Percentiles rank a stretch among this genome's conserved stretches.
Evolutionary conservation across 30 jellyfish, hydroid and myxozoan species (phyloP).

Genomic region (Hydractinia echinata): DNA sequence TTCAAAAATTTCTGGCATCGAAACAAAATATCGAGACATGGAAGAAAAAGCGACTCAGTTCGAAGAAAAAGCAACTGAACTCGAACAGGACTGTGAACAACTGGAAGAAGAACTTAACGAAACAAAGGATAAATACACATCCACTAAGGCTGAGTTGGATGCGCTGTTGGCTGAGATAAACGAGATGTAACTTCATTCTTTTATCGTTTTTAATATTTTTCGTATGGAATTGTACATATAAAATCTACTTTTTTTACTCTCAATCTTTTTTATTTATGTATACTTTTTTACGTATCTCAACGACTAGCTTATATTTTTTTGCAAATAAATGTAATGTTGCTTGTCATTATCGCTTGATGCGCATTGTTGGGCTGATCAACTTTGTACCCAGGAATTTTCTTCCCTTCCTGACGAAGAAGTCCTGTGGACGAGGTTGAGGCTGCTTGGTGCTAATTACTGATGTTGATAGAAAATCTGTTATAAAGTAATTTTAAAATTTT

Average conservation of each 20-base stretch:
- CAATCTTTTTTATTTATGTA: background rate
- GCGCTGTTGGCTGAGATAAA: conserved; percentile 16
- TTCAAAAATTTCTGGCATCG: conserved; percentile 27
- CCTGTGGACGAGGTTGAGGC: too few species aligned
- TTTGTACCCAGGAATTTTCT: too few species aligned
- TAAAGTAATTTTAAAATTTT: too few species aligned
- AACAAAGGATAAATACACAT: background rate
- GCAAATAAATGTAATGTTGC: too few species aligned
- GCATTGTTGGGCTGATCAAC: too few species aligned
- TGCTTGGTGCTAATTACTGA: too few species aligned
- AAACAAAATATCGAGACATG: conserved; percentile 24
- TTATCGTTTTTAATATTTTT: background rate
- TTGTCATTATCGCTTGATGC: too few species aligned
- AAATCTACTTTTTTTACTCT: background rate
- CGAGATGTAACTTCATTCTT: conserved; percentile 19
- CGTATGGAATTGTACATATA: conserved; percentile 18
- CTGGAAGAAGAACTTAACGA: conserved; percentile 11
- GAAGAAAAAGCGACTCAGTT: conserved; percentile 19
- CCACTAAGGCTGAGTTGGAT: conserved; percentile 11
- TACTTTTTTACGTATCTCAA: too few species aligned
- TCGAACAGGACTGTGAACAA: conserved; percentile 5
- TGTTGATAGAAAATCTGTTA: too few species aligned
- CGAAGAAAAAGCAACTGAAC: conserved; percentile 19
- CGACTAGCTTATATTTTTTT: too few species aligned
- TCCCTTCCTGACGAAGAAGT: too few species aligned